Evolutionary conservation across 2,113 vertebrate species (phyloP).

Genomic region (Cyrtonyx montezumae): DNA sequence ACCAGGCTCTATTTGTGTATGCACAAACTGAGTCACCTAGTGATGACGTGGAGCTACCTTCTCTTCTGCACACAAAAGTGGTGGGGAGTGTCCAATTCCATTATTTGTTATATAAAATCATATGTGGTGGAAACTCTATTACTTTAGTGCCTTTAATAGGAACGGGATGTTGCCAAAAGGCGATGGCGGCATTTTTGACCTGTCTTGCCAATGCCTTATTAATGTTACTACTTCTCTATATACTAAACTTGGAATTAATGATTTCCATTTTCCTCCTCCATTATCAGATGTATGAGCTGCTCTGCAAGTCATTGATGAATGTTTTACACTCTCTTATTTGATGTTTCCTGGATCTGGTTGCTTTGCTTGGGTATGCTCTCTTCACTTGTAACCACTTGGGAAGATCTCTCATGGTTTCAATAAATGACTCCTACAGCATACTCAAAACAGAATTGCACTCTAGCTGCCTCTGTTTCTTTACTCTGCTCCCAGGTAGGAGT

Average conservation of each 20-base stretch:
- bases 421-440: not conserved
- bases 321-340: not conserved
- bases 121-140: not conserved
- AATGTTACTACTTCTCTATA: not conserved
- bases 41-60: not conserved
- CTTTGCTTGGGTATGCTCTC: not conserved
- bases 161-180: not conserved
- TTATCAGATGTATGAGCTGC: not conserved
- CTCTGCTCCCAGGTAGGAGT: not conserved
- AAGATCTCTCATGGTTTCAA: not conserved
- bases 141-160: not conserved
- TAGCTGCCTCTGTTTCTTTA: not conserved
- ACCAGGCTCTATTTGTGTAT: rapidly evolving
- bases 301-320: not conserved
- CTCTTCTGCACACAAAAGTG: not conserved
- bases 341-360: not conserved
- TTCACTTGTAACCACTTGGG: not conserved
- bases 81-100: not conserved
- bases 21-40: not conserved
- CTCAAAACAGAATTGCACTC: not conserved
- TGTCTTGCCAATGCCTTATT: not conserved
- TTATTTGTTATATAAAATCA: not conserved
- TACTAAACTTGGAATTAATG: not conserved
- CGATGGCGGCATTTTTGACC: not conserved
- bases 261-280: not conserved